phyloP scores from a whole-genome alignment of 2,888 invertebrate genomes.

The Limenitis camilla region DNA sequence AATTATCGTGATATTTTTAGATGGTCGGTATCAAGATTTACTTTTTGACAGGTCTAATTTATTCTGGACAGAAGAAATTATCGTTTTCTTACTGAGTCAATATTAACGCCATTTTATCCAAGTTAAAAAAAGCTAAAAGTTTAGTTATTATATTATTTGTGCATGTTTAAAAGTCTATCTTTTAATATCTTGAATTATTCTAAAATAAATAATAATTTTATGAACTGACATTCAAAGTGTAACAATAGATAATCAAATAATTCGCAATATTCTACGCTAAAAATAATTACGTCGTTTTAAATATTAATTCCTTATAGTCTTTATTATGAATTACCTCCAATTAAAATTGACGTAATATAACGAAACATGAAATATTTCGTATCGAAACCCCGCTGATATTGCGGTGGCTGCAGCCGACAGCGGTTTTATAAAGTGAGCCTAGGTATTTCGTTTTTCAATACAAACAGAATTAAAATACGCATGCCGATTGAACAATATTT shows the following conservation, averaged over 20 bases:
- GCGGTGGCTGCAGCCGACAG: constrained; percentile 27
- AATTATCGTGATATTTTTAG: constrained; percentile 20
- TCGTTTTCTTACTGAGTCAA: constrained; percentile 14
- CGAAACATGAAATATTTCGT: constrained; percentile 25
- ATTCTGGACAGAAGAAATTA: constrained; percentile 18
- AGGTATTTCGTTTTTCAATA: constrained; percentile 24
- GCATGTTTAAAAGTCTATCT: neutral
- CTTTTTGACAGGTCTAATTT: constrained; percentile 26
- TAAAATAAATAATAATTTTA: no score
- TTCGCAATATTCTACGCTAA: no score
- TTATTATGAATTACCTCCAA: neutral
- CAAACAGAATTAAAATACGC: constrained; percentile 20
- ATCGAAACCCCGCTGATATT: constrained; percentile 27
- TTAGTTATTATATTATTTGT: constrained; percentile 14
- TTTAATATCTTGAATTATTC: no score
- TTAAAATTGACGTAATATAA: constrained; percentile 10
- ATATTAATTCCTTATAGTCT: neutral
- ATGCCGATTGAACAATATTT: constrained; percentile 11
- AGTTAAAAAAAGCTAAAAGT: constrained; percentile 15
- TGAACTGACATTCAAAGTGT: no score
- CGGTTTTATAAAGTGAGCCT: constrained; percentile 27
- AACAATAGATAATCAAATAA: no score
- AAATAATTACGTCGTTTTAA: no score
- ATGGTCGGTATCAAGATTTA: constrained; percentile 14
- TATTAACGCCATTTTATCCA: constrained; percentile 17